Percentiles rank a stretch among this genome's conserved stretches.
phyloP scores from a whole-genome alignment of 2,888 invertebrate species.

The Eristalis intricaria region DNA sequence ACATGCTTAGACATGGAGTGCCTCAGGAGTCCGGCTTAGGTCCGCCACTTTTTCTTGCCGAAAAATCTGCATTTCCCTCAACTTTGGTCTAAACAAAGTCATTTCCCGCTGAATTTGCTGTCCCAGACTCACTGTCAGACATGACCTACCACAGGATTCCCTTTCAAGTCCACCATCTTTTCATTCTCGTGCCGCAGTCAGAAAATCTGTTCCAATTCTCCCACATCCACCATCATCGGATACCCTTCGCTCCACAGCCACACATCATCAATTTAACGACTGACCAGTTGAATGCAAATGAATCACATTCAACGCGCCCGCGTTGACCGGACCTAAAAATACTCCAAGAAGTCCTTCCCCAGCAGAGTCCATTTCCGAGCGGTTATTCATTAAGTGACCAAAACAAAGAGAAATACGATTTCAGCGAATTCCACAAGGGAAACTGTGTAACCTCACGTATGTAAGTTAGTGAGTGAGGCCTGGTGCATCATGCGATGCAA shows the following conservation, averaged over 20 bases:
- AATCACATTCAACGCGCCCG: not conserved
- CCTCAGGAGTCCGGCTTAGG: no score
- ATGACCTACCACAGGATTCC: no score
- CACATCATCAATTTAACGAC: not conserved
- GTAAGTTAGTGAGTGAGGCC: constrained; percentile 39
- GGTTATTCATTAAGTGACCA: constrained; percentile 60
- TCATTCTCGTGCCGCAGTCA: no score
- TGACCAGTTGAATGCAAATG: constrained; percentile 3
- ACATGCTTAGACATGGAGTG: no score
- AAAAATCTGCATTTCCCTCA: no score
- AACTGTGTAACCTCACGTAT: constrained; percentile 16
- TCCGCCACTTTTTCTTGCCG: no score
- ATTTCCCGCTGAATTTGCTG: no score
- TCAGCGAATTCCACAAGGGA: constrained; percentile 18
- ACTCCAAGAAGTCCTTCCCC: not conserved
- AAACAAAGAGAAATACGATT: constrained; percentile 32
- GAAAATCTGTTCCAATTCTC: no score
- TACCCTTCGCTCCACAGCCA: not conserved
- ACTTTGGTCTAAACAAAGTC: no score
- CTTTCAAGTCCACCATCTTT: no score
- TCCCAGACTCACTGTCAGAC: no score
- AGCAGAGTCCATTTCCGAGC: constrained; percentile 51
- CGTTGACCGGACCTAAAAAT: constrained; percentile 13
- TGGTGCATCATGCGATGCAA: constrained; percentile 24
- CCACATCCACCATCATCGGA: no score